phyloP scores from a whole-genome alignment of 2,113 vertebrate genomes.

The Riparia riparia region DNA sequence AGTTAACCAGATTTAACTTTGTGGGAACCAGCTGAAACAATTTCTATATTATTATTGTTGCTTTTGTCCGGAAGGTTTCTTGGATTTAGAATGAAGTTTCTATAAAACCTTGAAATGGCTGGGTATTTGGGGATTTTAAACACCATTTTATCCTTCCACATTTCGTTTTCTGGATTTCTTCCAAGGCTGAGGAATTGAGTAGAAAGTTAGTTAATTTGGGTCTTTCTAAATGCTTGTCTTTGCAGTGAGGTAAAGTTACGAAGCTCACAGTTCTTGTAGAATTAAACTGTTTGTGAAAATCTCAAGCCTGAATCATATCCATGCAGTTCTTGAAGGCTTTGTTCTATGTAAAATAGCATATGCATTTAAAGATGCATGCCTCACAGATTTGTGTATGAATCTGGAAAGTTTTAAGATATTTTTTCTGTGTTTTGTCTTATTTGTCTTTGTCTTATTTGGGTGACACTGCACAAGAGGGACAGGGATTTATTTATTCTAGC shows the following conservation, averaged over 20 bases:
- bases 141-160: fast-evolving
- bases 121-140: background rate
- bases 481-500: background rate
- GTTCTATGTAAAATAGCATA: background rate
- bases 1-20: background rate
- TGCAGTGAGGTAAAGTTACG: background rate
- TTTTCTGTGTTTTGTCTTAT: background rate
- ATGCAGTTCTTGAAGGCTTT: background rate
- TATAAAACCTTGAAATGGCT: background rate
- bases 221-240: background rate
- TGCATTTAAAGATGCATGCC: background rate
- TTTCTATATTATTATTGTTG: background rate
- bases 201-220: background rate
- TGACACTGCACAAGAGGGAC: background rate
- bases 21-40: background rate
- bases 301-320: background rate
- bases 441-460: background rate
- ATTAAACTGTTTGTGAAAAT: background rate
- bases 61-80: background rate
- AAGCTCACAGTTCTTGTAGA: background rate
- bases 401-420: background rate
- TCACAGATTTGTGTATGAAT: background rate
- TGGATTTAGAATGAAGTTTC: background rate
- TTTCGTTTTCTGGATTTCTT: background rate
- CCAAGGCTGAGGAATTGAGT: background rate